Conservation (phyloP, 1,140 invertebrate species). For the Oedothorax gibbosus region DNA sequence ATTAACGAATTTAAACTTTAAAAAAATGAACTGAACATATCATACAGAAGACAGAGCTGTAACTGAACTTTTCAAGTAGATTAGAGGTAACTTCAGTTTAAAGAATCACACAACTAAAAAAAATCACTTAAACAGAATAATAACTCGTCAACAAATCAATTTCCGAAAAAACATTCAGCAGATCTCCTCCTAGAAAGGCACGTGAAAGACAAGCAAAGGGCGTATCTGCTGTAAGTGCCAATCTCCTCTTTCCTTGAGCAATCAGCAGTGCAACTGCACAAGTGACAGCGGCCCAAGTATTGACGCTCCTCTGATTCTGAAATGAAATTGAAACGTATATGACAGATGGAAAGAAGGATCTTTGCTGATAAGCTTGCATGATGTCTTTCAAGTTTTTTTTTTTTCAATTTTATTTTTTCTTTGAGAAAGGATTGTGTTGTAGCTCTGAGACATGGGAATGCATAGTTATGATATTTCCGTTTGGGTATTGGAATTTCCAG, state of each 20-base stretch:
- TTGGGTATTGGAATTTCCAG: too few relatives aligned
- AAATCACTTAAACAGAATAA: too few relatives aligned
- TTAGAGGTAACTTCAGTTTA: too few relatives aligned
- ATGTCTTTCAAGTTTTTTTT: neutral
- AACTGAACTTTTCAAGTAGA: too few relatives aligned
- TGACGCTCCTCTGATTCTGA: slow-evolving; percentile 18
- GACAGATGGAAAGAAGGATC: slow-evolving; percentile 44
- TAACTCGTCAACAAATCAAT: slow-evolving; percentile 11
- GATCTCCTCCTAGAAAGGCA: neutral
- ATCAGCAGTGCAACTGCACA: slow-evolving; percentile 35
- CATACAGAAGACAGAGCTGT: too few relatives aligned
- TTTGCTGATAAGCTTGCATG: slow-evolving; percentile 3
- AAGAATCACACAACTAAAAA: too few relatives aligned
- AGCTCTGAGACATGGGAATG: too few relatives aligned
- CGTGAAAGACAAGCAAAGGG: slow-evolving; percentile 4
- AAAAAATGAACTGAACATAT: too few relatives aligned
- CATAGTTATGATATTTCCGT: too few relatives aligned
- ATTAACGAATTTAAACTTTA: too few relatives aligned
- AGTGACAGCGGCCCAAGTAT: slow-evolving; percentile 34
- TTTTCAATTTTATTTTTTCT: neutral
- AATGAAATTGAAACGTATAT: slow-evolving; percentile 12
- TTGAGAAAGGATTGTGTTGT: neutral
- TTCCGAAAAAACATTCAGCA: slow-evolving; percentile 2
- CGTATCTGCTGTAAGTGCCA: slow-evolving; percentile 38
- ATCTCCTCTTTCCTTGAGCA: neutral